phyloP scores from a whole-genome alignment of 1,140 invertebrate species.

The Drosophila azteca region DNA sequence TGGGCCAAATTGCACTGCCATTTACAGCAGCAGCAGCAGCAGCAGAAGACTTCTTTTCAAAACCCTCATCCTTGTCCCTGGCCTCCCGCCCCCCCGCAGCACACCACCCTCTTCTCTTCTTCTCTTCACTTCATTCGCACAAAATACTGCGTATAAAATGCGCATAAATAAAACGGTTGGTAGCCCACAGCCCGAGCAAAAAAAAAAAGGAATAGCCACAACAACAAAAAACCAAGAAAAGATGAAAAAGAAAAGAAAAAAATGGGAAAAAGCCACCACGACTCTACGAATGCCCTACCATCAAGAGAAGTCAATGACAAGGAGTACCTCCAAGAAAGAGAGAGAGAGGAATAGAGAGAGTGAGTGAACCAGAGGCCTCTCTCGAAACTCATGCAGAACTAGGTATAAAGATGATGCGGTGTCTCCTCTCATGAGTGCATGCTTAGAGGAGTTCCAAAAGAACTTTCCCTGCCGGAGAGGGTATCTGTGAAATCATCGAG shows the following conservation, averaged over 20 bases:
- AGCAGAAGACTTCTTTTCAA: conserved; percentile 17
- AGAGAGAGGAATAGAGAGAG: too few relatives aligned
- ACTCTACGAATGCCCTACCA: too few relatives aligned
- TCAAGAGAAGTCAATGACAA: too few relatives aligned
- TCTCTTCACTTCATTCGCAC: conserved; percentile 27
- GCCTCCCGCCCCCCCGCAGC: background rate
- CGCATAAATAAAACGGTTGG: conserved; percentile 63
- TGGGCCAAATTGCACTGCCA: conserved; percentile 38
- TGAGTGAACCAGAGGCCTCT: too few relatives aligned
- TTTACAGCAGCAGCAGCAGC: conserved; percentile 8
- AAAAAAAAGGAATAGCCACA: conserved; percentile 5
- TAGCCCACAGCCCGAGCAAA: conserved; percentile 17
- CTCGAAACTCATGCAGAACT: too few relatives aligned
- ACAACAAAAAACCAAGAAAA: conserved; percentile 6
- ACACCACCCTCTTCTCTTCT: too few relatives aligned
- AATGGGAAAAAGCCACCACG: background rate
- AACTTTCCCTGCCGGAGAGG: too few relatives aligned
- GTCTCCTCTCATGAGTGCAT: too few relatives aligned
- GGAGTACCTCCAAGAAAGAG: too few relatives aligned
- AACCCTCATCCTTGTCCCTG: conserved; percentile 17
- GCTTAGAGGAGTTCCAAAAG: too few relatives aligned
- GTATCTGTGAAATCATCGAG: conserved; percentile 3
- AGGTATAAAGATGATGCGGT: too few relatives aligned
- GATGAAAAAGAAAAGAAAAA: background rate
- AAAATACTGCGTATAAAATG: conserved; percentile 68